phyloP scores from a whole-genome alignment of 1,140 invertebrate species.

The Chionoecetes opilio region DNA sequence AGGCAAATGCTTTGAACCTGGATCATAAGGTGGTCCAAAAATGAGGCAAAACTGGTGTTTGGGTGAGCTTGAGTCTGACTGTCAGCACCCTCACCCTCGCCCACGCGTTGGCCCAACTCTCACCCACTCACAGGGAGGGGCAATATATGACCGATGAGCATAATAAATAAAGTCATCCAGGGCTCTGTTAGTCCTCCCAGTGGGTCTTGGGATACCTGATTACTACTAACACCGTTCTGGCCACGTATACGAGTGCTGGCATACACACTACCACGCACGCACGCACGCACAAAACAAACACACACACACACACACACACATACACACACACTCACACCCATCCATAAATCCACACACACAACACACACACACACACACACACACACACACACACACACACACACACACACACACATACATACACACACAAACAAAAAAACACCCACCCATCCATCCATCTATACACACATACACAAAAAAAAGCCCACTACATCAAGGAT shows the following conservation, averaged over 20 bases:
- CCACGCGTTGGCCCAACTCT: no score
- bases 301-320: background rate
- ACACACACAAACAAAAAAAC: background rate
- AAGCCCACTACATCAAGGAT: no score
- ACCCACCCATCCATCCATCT: no score
- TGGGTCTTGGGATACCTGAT: background rate
- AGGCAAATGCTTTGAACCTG: no score
- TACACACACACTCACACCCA: background rate
- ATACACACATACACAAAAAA: no score
- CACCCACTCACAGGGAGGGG: no score
- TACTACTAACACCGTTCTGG: background rate
- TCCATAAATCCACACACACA: no score
- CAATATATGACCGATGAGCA: background rate
- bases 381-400: slow-evolving; percentile 22
- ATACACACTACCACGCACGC: background rate
- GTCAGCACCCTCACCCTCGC: no score
- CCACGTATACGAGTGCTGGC: background rate
- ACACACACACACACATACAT: background rate
- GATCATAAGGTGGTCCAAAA: no score
- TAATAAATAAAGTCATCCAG: background rate
- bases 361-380: slow-evolving; percentile 21
- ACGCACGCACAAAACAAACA: background rate
- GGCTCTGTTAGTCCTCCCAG: background rate
- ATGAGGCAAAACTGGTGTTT: no score
- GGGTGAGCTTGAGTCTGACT: no score